Base-by-base conservation (phyloP, 2,797 vertebrate genomes). In the Catharus ustulatus region DNA sequence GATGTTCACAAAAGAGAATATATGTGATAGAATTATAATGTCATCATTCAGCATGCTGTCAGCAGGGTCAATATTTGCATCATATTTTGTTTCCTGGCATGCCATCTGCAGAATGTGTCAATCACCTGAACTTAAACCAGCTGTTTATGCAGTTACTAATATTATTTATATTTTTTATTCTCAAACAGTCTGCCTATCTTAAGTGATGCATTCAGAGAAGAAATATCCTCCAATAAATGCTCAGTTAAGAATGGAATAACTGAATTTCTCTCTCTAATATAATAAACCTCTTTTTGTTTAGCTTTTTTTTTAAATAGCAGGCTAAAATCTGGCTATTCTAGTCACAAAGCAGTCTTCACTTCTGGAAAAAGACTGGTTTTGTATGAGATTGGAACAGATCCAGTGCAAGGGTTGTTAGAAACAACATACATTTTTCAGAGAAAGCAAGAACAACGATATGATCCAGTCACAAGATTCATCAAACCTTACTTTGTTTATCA, bases 11-110 rank as follows among this genome's bases (percentile, higher is more conserved):
- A 87, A 68, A 86, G 74, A 95, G 24, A 87, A 78, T 6, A 32
- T 40, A 92, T 94, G 32, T 66, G 80, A 84, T 64, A 77, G 68
- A 90, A 92, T 87, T 74, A 77, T 58, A 90, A 61, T 49, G 75
- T 57, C 82, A 91, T 73, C 78, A 84, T 90, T 83, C 78, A 84
- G 66, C 34, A 52, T 3, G 2, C 40, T 81, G 40, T 78, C 75
- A 78, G 66, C 2, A 0, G n/a, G 83, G 43, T 78, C 54, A 83
- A 24, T 76, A 67, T 93, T 95, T 87, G 74, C 80, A 90, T 89
- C 89, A 67, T 67, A 82, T 63, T 82, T 67, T 71, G 64, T 87
- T 92, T 94, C 73, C 81, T 67, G 26, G 75, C 46, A 51, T 36
- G 59, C 15, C 2, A 1, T 52, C 66, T 87, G 34, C 55, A 75